Conservation (phyloP, 2,113 vertebrate genomes). For the Saccopteryx bilineata region DNA sequence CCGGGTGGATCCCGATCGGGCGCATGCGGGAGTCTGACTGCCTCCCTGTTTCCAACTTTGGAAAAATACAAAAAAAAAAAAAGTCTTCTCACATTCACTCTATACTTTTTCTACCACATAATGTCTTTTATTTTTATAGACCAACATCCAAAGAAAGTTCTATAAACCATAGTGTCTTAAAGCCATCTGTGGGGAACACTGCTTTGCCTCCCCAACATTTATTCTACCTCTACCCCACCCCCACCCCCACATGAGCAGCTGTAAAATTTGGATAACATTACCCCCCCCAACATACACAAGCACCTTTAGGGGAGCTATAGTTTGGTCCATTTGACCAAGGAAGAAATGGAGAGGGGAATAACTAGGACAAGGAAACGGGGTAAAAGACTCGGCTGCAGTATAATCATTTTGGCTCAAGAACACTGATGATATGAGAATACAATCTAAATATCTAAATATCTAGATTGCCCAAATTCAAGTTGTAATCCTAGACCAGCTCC, state of each 20-base stretch:
- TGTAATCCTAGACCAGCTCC: constrained; percentile 46
- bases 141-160: not conserved
- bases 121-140: not conserved
- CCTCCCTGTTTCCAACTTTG: no score
- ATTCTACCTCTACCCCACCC: not conserved
- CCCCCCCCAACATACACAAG: not conserved
- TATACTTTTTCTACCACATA: not conserved
- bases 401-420: constrained; percentile 22
- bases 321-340: not conserved
- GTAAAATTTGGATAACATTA: not conserved
- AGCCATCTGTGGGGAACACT: not conserved
- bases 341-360: not conserved
- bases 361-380: not conserved
- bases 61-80: not conserved
- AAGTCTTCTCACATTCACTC: not conserved
- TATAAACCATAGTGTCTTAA: not conserved
- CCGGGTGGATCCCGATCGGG: no score
- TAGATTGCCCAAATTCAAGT: constrained; percentile 52
- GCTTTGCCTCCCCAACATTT: not conserved
- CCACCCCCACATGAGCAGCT: not conserved
- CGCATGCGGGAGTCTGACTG: no score
- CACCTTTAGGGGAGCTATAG: not conserved
- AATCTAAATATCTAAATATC: constrained; percentile 7
- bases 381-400: not conserved
- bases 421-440: not conserved